phyloP scores from a whole-genome alignment of 92 coral and sea anemone species.

The Epizoanthus stellaris region DNA sequence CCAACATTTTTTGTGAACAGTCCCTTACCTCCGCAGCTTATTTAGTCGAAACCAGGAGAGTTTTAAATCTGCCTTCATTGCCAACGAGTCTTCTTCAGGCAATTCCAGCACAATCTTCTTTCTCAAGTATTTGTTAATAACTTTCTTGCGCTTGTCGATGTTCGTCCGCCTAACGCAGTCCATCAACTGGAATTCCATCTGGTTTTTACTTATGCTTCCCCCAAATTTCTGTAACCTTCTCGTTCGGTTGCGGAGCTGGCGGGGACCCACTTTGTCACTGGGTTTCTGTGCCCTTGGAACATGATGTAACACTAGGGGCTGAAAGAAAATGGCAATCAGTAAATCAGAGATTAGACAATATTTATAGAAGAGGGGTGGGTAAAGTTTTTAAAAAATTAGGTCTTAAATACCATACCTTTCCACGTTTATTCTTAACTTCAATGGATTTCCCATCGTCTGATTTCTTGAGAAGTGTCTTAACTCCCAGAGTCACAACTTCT shows the following conservation, averaged over 20 bases:
- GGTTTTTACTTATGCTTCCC: not conserved
- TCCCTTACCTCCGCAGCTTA: not conserved
- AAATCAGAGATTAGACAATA: not conserved
- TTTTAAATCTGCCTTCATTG: not conserved
- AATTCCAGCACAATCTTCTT: not conserved
- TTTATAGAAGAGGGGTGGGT: not conserved
- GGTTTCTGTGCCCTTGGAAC: constrained; percentile 1
- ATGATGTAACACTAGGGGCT: not conserved
- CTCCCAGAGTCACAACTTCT: not conserved
- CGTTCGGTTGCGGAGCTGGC: not conserved
- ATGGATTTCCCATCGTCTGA: not conserved
- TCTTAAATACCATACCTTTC: not conserved
- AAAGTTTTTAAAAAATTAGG: not conserved
- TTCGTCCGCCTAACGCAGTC: not conserved
- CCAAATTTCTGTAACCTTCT: constrained; percentile 9
- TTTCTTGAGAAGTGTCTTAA: not conserved
- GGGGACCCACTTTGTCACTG: not conserved
- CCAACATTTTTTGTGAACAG: not conserved
- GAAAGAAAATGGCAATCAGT: no score
- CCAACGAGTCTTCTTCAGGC: not conserved
- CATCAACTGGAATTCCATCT: constrained; percentile 15
- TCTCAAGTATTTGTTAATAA: not conserved
- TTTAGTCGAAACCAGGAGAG: not conserved
- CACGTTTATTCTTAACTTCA: not conserved
- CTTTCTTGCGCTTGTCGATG: not conserved